Percentiles rank a stretch among this genome's conserved stretches.
These are phyloP conservation scores for Oscheius onirici DNA, from an alignment of 2,888 invertebrate species.

Conservation along the genomic window DNA sequence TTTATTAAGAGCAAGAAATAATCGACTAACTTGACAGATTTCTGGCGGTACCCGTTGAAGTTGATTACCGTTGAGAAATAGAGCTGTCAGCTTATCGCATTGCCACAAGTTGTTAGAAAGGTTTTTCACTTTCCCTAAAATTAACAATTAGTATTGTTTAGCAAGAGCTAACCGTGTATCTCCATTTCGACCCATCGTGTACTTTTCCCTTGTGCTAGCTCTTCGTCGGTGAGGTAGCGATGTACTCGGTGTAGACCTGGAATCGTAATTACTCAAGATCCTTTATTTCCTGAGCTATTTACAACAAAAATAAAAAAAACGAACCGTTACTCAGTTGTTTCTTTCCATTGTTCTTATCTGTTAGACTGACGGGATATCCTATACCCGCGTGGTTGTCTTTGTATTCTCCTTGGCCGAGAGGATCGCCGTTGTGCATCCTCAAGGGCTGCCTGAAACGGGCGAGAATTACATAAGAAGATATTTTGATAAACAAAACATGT, in stretches of 20 bases:
- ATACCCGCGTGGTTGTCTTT: conserved; percentile 57
- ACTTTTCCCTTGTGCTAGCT: conserved; percentile 56
- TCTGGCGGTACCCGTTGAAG: conserved; percentile 88
- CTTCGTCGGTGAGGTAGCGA: conserved; percentile 65
- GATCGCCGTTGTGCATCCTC: conserved; percentile 40
- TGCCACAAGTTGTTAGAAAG: conserved; percentile 90
- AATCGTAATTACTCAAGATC: not conserved
- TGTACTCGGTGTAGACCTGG: conserved; percentile 62
- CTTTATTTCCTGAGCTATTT: not conserved
- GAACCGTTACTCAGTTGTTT: conserved; percentile 33
- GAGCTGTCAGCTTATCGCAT: conserved; percentile 87
- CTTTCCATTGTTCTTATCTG: conserved; percentile 57
- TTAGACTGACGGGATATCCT: conserved; percentile 58
- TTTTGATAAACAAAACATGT: too few species aligned
- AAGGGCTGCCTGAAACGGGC: conserved; percentile 17
- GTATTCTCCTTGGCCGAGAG: conserved; percentile 39
- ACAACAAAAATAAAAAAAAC: not conserved
- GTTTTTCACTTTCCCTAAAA: conserved; percentile 89
- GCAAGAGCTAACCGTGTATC: conserved; percentile 61
- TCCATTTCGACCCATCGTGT: conserved; percentile 69
- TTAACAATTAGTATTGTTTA: not conserved
- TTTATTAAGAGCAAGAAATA: not conserved
- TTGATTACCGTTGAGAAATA: conserved; percentile 95
- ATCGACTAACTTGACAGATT: conserved; percentile 79
- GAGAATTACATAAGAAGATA: too few species aligned